Evolutionary conservation across 2,113 vertebrate species (phyloP).

Genomic region (Xenus cinereus): DNA sequence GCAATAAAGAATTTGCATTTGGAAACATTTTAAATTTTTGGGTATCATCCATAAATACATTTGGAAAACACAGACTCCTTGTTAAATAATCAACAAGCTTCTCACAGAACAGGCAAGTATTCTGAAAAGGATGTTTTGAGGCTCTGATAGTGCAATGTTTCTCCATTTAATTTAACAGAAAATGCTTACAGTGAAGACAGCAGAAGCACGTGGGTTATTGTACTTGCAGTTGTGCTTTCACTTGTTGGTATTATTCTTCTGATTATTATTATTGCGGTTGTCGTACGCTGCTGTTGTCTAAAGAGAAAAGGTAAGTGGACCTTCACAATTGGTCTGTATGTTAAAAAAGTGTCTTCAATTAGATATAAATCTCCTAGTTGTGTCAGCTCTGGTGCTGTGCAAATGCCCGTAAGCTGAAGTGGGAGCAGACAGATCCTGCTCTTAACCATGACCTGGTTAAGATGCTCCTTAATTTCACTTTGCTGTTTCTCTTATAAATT

Average conservation of each 20-base stretch:
- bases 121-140: neutral
- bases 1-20: neutral
- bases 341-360: neutral
- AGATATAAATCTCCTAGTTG: neutral
- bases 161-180: conserved; percentile 60
- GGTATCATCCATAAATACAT: neutral
- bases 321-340: neutral
- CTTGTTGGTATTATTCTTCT: conserved; percentile 67
- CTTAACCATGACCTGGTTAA: neutral
- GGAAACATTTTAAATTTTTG: neutral
- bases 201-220: conserved; percentile 26
- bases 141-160: neutral
- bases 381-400: neutral
- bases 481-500: neutral
- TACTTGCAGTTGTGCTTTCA: conserved; percentile 63
- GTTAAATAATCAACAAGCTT: neutral
- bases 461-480: neutral
- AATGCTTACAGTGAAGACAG: conserved; percentile 9
- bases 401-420: neutral
- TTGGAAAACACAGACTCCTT: neutral
- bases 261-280: conserved; percentile 44
- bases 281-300: conserved; percentile 66
- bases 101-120: neutral
- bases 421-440: neutral
- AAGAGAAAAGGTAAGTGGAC: conserved; percentile 59